A percentile compares a stretch with the other conserved stretches of the same genome.
Evolutionary conservation across 2,797 vertebrate genomes (phyloP).

Genomic region (Siniperca obscura): DNA sequence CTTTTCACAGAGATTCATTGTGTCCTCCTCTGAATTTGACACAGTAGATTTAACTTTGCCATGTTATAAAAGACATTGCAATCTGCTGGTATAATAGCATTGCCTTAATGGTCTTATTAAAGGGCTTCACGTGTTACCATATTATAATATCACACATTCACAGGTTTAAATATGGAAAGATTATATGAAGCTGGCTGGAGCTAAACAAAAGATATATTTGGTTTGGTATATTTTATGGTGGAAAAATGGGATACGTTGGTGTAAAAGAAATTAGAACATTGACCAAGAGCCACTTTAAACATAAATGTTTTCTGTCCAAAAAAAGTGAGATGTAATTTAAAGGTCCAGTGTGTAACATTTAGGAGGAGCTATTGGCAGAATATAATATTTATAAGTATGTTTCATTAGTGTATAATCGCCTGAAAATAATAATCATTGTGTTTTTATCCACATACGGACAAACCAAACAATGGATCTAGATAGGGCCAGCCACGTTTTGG

Average conservation of each 20-base stretch:
- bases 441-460: too few relatives aligned
- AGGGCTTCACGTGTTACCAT: constrained; percentile 40
- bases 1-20: constrained; percentile 56
- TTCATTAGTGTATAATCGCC: too few relatives aligned
- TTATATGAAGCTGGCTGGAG: background rate
- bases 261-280: background rate
- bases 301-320: background rate
- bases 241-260: background rate
- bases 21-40: constrained; percentile 65
- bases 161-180: constrained; percentile 26
- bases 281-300: background rate
- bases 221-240: background rate
- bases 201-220: background rate
- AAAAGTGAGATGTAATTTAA: background rate
- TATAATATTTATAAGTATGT: too few relatives aligned
- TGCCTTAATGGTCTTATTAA: constrained; percentile 71
- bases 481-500: too few relatives aligned
- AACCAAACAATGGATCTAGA: too few relatives aligned
- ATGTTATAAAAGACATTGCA: constrained; percentile 65
- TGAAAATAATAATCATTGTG: too few relatives aligned
- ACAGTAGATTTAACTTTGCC: constrained; percentile 77
- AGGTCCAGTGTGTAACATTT: background rate
- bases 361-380: too few relatives aligned
- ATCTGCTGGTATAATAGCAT: constrained; percentile 64
- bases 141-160: background rate